phyloP scores from a whole-genome alignment of 2,888 invertebrate species.

The Brachyopa scutellaris region DNA sequence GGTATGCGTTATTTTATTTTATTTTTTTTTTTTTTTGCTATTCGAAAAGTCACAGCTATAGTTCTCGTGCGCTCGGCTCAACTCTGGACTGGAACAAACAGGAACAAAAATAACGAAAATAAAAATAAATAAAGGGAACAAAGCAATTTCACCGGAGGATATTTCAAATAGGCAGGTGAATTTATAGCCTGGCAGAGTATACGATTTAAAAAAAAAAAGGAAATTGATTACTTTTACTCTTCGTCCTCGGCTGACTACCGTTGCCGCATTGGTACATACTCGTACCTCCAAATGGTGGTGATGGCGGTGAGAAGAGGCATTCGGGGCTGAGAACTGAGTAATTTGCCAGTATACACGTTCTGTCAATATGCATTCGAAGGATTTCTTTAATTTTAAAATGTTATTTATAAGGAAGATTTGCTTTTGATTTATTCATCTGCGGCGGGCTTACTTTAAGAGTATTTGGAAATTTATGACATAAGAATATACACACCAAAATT shows the following conservation, averaged over 20 bases:
- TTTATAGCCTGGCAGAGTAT: constrained; percentile 67
- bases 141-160: constrained; percentile 70
- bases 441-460: too few species aligned
- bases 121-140: constrained; percentile 41
- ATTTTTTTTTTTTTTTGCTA: constrained; percentile 55
- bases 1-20: constrained; percentile 56
- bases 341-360: constrained; percentile 38
- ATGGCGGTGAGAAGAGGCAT: too few species aligned
- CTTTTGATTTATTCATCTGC: background rate
- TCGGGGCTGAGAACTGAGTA: too few species aligned
- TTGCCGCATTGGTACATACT: constrained; percentile 35
- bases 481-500: too few species aligned
- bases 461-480: too few species aligned
- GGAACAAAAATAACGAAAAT: constrained; percentile 20
- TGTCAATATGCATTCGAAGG: constrained; percentile 32
- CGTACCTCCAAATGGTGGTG: too few species aligned
- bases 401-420: constrained; percentile 29
- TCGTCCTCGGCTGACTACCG: constrained; percentile 34
- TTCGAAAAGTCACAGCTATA: constrained; percentile 60
- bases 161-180: constrained; percentile 68
- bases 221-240: constrained; percentile 67
- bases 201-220: constrained; percentile 54
- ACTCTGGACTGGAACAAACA: constrained; percentile 19
- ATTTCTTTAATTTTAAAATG: constrained; percentile 50
- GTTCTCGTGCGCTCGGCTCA: constrained; percentile 14